phyloP scores from a whole-genome alignment of 2,113 vertebrate species.

The Microcebus jonahi region DNA sequence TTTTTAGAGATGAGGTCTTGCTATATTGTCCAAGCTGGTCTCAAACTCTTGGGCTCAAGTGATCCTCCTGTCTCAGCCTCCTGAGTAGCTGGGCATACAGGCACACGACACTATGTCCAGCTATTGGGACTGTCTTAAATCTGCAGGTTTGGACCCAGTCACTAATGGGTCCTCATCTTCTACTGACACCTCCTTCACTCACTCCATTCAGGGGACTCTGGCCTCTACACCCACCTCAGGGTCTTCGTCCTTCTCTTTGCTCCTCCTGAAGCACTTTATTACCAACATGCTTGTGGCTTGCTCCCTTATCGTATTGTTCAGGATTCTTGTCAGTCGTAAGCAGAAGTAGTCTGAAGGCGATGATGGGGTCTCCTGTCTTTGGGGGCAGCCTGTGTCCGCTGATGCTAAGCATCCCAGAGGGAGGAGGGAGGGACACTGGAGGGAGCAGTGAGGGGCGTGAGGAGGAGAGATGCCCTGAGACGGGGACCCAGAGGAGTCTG shows the following conservation, averaged over 20 bases:
- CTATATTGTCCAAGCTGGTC: too few species aligned
- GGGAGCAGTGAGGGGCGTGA: not conserved
- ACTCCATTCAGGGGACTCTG: not conserved
- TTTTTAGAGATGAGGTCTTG: too few species aligned
- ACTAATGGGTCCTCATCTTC: not conserved
- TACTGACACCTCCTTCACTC: not conserved
- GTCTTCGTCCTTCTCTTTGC: not conserved
- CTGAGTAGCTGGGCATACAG: too few species aligned
- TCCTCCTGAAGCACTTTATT: not conserved
- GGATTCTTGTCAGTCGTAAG: not conserved
- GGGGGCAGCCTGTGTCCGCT: not conserved
- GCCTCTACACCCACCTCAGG: not conserved
- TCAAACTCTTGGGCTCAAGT: too few species aligned
- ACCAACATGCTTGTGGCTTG: not conserved
- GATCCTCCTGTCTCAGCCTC: too few species aligned
- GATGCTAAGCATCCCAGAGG: not conserved
- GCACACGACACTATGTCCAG: too few species aligned
- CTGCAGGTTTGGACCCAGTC: not conserved
- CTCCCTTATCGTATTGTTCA: not conserved
- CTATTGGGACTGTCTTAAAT: too few species aligned
- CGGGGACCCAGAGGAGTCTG: too few species aligned
- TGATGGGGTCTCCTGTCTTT: not conserved
- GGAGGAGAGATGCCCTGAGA: not conserved
- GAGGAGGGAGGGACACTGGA: accelerated
- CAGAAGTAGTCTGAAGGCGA: not conserved